Evolutionary conservation across 2,888 invertebrate species (phyloP).

Genomic region (Ophioninae sp.): DNA sequence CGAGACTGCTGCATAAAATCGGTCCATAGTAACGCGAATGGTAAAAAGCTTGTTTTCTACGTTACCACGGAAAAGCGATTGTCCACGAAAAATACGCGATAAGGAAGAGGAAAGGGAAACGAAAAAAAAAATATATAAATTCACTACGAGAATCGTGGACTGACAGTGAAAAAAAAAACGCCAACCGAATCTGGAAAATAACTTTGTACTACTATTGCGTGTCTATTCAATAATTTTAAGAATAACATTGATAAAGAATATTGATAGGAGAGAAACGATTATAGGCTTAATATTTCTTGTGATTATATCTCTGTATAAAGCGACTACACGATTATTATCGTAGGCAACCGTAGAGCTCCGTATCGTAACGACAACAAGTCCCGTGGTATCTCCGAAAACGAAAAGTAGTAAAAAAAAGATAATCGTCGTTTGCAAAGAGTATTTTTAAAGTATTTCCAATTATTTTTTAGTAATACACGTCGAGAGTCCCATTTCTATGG

Average conservation of each 20-base stretch:
- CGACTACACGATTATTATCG: conserved; percentile 65
- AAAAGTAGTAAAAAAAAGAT: conserved; percentile 48
- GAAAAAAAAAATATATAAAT: conserved; percentile 13
- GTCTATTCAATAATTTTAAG: conserved; percentile 73
- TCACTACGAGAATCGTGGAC: conserved; percentile 52
- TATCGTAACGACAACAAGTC: conserved; percentile 65
- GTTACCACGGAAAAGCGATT: conserved; percentile 41
- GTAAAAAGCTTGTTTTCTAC: conserved; percentile 49
- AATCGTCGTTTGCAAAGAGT: conserved; percentile 79
- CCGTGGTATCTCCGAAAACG: conserved; percentile 56
- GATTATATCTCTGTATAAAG: conserved; percentile 67
- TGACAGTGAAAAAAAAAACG: conserved; percentile 43
- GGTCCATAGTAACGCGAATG: conserved; percentile 42
- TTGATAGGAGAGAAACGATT: conserved; percentile 61
- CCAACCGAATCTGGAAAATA: conserved; percentile 55
- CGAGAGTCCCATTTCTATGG: conserved; percentile 63
- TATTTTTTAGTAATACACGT: conserved; percentile 81
- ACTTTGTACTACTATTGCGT: conserved; percentile 75
- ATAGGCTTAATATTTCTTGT: conserved; percentile 67
- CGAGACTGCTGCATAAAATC: conserved; percentile 55
- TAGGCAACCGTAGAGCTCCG: conserved; percentile 65
- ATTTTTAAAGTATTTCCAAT: conserved; percentile 81
- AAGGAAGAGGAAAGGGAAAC: conserved; percentile 15
- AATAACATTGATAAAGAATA: conserved; percentile 69
- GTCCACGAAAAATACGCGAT: conserved; percentile 36